A percentile compares a stretch with the other conserved stretches of the same genome.
phyloP scores from a whole-genome alignment of 53 echinoderm and acorn worm genomes.

The Echinometra lucunter region DNA sequence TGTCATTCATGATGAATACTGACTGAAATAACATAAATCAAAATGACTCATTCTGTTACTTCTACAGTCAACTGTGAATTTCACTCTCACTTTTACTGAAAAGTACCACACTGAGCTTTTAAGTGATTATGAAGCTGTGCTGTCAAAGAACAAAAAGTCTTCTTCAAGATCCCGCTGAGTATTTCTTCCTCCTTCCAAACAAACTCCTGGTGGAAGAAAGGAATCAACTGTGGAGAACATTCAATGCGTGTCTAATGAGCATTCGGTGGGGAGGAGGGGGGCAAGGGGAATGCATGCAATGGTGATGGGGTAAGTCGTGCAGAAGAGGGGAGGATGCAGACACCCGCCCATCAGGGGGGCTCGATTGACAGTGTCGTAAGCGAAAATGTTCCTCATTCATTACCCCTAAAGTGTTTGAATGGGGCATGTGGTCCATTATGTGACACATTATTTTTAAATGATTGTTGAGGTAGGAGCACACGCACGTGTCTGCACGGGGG shows the following conservation, averaged over 20 bases:
- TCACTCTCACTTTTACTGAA: conserved; percentile 2
- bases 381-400: neutral
- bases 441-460: neutral
- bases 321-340: conserved; percentile 20
- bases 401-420: conserved; percentile 20
- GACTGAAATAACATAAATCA: conserved; percentile 7
- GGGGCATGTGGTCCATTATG: conserved; percentile 28
- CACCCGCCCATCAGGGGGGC: conserved; percentile 31
- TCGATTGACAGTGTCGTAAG: conserved; percentile 2
- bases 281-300: neutral
- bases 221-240: conserved; percentile 7
- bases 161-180: neutral
- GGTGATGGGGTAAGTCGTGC: conserved; percentile 11
- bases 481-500: neutral
- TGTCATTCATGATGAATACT: conserved; percentile 22
- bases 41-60: conserved; percentile 26
- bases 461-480: neutral
- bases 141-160: neutral
- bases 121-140: conserved; percentile 35
- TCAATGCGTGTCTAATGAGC: conserved; percentile 47
- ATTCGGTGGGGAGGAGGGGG: conserved; percentile 34
- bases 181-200: neutral
- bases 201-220: neutral
- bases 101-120: conserved; percentile 8
- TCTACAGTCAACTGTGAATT: neutral